These are phyloP conservation scores for Anticlea derivata DNA, from an alignment of 2,888 invertebrate species.

Conservation along the genomic window DNA sequence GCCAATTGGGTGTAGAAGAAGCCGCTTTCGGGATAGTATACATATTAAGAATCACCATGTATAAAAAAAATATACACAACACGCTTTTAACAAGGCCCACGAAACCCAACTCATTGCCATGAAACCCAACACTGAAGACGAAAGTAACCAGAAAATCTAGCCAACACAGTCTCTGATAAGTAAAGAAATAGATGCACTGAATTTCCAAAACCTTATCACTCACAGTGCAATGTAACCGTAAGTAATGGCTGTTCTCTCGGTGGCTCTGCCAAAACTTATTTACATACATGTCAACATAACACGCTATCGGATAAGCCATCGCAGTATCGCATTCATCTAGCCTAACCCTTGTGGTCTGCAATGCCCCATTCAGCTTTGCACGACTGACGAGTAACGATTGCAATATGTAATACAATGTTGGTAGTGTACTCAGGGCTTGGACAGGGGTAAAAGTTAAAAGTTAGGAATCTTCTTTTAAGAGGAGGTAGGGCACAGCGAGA, in stretches of 20 bases:
- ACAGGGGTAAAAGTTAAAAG: constrained; percentile 3
- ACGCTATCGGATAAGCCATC: constrained; percentile 60
- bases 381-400: constrained; percentile 53
- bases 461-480: not conserved
- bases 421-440: constrained; percentile 11
- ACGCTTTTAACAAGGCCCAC: too few relatives aligned
- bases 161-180: too few relatives aligned
- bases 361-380: constrained; percentile 61
- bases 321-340: constrained; percentile 66
- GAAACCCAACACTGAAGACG: too few relatives aligned
- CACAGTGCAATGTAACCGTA: not conserved
- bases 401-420: constrained; percentile 61
- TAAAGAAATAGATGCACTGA: too few relatives aligned
- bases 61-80: too few relatives aligned
- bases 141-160: too few relatives aligned
- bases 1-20: too few relatives aligned
- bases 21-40: too few relatives aligned
- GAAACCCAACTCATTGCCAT: too few relatives aligned
- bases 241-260: constrained; percentile 17
- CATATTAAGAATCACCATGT: too few relatives aligned
- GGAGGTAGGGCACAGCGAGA: too few relatives aligned
- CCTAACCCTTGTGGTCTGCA: constrained; percentile 65
- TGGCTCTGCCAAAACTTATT: constrained; percentile 42
- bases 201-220: not conserved
- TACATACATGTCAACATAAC: constrained; percentile 56